Evolutionary conservation across 2,888 invertebrate genomes (phyloP).

Genomic region (Noctua janthe): DNA sequence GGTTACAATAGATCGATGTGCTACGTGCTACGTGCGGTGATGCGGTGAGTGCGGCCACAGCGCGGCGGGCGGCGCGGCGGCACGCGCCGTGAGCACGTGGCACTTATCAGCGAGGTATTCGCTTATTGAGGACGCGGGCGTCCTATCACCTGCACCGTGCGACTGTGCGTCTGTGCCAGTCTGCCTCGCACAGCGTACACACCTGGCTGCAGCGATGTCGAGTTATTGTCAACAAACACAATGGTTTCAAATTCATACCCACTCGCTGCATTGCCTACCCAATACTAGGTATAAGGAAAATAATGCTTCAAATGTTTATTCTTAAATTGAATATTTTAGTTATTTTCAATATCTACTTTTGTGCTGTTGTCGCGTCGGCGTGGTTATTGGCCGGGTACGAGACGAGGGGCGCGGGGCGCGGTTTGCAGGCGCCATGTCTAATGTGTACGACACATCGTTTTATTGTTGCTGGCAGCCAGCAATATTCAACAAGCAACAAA

Average conservation of each 20-base stretch:
- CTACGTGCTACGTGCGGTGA: not conserved
- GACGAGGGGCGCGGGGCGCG: not conserved
- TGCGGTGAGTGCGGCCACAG: not conserved
- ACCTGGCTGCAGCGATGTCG: too few species aligned
- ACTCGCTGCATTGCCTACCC: not conserved
- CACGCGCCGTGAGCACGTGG: not conserved
- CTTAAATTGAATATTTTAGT: not conserved
- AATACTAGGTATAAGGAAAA: slow-evolving; percentile 16
- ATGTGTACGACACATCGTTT: slow-evolving; percentile 1
- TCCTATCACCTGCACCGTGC: not conserved
- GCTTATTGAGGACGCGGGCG: not conserved
- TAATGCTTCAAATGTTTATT: slow-evolving; percentile 1
- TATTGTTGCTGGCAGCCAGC: slow-evolving; percentile 5
- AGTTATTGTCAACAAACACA: not conserved
- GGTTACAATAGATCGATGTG: not conserved
- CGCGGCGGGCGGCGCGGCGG: not conserved
- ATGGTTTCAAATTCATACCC: not conserved
- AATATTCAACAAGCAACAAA: slow-evolving; percentile 16
- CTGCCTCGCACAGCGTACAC: too few species aligned
- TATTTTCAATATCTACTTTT: not conserved
- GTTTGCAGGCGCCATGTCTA: not conserved
- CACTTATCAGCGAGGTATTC: not conserved
- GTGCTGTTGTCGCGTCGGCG: not conserved
- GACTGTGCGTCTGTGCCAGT: not conserved
- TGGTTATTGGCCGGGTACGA: not conserved